Evolutionary conservation across 2,113 vertebrate species (phyloP).

Genomic region (Pluvialis apricaria): DNA sequence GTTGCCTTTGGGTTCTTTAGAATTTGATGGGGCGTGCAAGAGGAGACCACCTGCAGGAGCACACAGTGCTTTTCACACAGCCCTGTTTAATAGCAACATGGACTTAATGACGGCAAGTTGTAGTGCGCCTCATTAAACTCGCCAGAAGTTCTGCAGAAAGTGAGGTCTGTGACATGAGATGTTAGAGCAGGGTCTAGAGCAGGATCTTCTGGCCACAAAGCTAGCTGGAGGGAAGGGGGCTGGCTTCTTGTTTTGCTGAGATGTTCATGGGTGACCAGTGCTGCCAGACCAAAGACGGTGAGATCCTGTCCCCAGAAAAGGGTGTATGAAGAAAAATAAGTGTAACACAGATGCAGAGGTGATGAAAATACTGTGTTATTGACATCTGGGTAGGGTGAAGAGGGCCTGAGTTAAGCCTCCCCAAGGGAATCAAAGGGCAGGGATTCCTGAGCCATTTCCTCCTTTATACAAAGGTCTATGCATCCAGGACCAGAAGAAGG

Average conservation of each 20-base stretch:
- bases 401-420: background rate
- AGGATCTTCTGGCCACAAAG: background rate
- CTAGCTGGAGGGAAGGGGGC: background rate
- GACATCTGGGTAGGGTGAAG: background rate
- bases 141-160: background rate
- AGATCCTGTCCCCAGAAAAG: background rate
- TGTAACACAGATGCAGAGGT: background rate
- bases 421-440: background rate
- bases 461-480: background rate
- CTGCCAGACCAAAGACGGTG: background rate
- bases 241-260: background rate
- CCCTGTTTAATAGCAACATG: no score
- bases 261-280: background rate
- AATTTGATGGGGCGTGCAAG: background rate
- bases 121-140: background rate
- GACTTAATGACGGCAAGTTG: accelerated
- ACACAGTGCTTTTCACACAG: accelerated
- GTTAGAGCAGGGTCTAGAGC: background rate
- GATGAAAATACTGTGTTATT: background rate
- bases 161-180: background rate
- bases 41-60: background rate
- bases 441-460: background rate
- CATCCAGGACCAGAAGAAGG: background rate
- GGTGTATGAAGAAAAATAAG: background rate
- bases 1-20: background rate